Evolutionary conservation across 2,797 vertebrate genomes (phyloP), one percentile per base, ranked within the genome.

Genomic region (Alfaro cultratus): DNA sequence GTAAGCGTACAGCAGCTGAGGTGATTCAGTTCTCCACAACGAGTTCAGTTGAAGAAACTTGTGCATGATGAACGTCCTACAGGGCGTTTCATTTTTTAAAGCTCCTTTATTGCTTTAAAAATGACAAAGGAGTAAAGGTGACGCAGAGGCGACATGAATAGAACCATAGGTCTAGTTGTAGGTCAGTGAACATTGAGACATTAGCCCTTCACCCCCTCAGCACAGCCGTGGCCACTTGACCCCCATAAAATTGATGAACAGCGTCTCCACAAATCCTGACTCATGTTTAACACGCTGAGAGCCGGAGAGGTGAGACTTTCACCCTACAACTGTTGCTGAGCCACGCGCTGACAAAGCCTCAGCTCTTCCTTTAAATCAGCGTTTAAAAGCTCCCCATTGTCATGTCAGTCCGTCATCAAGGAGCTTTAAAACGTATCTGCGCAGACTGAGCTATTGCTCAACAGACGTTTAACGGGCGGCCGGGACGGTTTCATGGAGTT

Each of bases 171-270:
- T 78, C 76, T 76, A 85, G 70, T 86, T 75, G 36, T 67, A 31
- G 80, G 79, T 76, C 64, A 82, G 68, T 90, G 91, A 94, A 94
- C 89, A 87, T 49, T n/a, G 41, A 87, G 78, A 91, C 91, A 91
- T 93, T 89, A 93, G 83, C 83, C 62, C 89, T 82, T 90, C 92
- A 90, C 91, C 83, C 86, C 75, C 86, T 73, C 71, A 70, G 77
- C 82, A 81, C 64, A 64, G 55, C 77, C 82, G 74, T 75, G 82
- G 76, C 85, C 85, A 91, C 90, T 89, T 91, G 90, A 92, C 89
- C 91, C 92, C 87, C 85, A 89, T 94, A 93, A 95, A 94, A 90
- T 82, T 93, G 93, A 94, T 92, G 88, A 92, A 91, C 87, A 90
- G 85, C 39, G 76, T 78, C 83, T 84, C 83, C 79, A 41, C 73